These are phyloP conservation scores for Glaucopsyche alexis DNA, from an alignment of 2,888 invertebrate genomes.

Conservation along the genomic window DNA sequence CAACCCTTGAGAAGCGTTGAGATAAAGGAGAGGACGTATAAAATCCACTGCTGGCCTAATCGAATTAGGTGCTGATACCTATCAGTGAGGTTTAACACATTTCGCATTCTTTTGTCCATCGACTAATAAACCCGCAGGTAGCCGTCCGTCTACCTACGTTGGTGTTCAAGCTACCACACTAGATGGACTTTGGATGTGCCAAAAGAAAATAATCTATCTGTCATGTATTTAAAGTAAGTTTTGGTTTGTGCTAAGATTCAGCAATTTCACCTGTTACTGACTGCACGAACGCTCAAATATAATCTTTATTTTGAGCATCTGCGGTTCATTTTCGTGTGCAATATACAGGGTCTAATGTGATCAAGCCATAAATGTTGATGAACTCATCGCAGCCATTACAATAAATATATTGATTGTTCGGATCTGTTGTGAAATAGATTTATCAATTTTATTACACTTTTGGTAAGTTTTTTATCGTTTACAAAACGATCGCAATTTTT, in stretches of 20 bases:
- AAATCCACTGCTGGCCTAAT: constrained; percentile 77
- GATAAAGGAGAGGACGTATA: constrained; percentile 73
- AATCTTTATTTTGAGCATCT: not conserved
- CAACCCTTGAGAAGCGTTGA: constrained; percentile 60
- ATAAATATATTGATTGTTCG: constrained; percentile 61
- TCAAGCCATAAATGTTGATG: constrained; percentile 63
- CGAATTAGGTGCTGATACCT: constrained; percentile 75
- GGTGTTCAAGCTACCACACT: constrained; percentile 36
- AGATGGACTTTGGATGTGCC: not conserved
- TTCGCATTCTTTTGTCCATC: constrained; percentile 73
- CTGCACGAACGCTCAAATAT: not conserved
- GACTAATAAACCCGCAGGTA: constrained; percentile 75
- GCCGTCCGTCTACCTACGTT: constrained; percentile 57
- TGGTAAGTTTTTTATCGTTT: constrained; percentile 28
- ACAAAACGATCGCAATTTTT: constrained; percentile 28
- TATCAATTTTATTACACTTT: constrained; percentile 31
- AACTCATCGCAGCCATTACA: constrained; percentile 65
- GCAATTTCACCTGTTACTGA: not conserved
- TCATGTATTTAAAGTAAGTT: not conserved
- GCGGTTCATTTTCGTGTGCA: not conserved
- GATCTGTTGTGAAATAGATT: constrained; percentile 37
- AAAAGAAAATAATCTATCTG: not conserved
- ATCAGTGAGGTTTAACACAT: constrained; percentile 76
- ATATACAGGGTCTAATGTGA: not conserved
- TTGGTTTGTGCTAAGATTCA: not conserved